Evolutionary conservation across 1,140 invertebrate genomes (phyloP), one percentile per base, ranked within the genome.

Genomic region (Hyles euphorbiae): DNA sequence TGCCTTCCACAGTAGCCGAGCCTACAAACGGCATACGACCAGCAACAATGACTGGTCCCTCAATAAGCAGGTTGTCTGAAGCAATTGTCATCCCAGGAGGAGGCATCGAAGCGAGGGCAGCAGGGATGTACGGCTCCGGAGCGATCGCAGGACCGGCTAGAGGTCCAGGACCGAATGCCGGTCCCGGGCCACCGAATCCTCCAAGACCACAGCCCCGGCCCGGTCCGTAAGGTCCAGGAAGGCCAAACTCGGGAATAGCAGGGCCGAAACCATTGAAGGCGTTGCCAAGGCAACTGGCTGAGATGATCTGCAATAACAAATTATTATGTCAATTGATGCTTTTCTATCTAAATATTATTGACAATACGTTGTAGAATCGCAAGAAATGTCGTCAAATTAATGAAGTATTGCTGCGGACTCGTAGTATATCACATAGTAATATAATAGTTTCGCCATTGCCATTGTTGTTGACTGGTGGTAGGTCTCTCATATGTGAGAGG

Each of bases 21-120:
- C 66, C 65, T 6, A 78, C 49, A 61, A 76, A 77, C 4, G 76
- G 74, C n/a, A 81, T 40, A 12, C 60, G 56, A 2, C 78, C 78
- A 51, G 55, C 45, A 2, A 78, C 74, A 1, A 58, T 56, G 0
- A 81, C 36, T 2, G 67, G 65, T 5, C 78, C 76, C 60, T 76
- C 72, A 34, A 74, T 56, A 61, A 40, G 55, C 65, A 61, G 60
- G 49, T 70, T 78, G 3, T 78, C 72, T 10, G 72, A 73, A 12
- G 11, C 47, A 11, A 56, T 56, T 1, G 54, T 34, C 54, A 56
- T 56, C 10, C 54, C 54, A 5, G 54, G 44, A 11, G 44, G 54
- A 36, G 54, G 54, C 33, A 56, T 43, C 7, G 47, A 47, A 1
- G 10, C 44, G 5, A 48, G n/a, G 54, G 45, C 6, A 36, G 6